Conservation (phyloP, 2,888 invertebrate genomes). For the Mesochorus sp. region DNA sequence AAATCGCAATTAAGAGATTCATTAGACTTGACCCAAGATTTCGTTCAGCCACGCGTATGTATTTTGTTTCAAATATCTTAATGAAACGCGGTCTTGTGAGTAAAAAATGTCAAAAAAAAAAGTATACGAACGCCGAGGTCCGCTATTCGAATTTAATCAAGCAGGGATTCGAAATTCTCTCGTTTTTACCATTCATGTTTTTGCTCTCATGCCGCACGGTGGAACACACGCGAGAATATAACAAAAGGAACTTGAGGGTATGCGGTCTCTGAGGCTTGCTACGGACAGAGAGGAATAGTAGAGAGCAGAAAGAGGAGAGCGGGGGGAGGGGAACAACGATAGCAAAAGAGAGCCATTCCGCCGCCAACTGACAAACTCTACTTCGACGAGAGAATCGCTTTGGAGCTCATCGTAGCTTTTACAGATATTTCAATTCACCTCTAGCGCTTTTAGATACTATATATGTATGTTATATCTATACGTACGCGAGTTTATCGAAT, state of each 20-base stretch:
- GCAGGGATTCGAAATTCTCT: slow-evolving; percentile 36
- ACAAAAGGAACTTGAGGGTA: slow-evolving; percentile 27
- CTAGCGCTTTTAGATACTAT: neutral
- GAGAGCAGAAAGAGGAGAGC: neutral
- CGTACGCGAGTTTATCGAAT: neutral
- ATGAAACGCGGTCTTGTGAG: neutral
- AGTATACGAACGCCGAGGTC: slow-evolving; percentile 1
- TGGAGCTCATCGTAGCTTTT: slow-evolving; percentile 45
- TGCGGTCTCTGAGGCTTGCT: neutral
- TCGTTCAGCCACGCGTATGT: neutral
- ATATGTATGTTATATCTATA: neutral
- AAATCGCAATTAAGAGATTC: slow-evolving; percentile 33
- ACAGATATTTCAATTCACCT: slow-evolving; percentile 60
- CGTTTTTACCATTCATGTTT: neutral
- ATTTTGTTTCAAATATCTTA: neutral
- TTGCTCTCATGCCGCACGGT: slow-evolving; percentile 1
- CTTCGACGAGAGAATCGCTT: slow-evolving; percentile 49
- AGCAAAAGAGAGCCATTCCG: slow-evolving; percentile 42
- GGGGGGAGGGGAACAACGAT: neutral
- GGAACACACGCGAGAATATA: neutral
- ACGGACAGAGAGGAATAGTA: neutral
- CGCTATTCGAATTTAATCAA: slow-evolving; percentile 38
- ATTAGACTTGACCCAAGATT: neutral
- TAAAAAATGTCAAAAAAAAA: too few species aligned
- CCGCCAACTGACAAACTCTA: slow-evolving; percentile 54